Conservation (phyloP, 2,797 vertebrate genomes). For the Lithobates sylvaticus region DNA sequence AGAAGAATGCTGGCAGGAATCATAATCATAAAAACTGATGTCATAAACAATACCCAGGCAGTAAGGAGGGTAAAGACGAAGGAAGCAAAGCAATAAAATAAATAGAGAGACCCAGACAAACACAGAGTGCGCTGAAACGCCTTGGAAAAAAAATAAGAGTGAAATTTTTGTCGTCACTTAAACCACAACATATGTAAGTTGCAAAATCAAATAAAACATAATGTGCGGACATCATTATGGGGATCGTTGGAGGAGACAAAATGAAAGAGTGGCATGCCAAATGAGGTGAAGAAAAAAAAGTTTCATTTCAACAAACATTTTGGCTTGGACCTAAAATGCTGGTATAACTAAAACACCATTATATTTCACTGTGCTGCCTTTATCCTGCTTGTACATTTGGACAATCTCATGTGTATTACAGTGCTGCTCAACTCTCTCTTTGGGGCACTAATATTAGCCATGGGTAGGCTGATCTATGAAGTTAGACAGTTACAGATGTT, state of each 20-base stretch:
- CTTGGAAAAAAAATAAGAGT: constrained; percentile 13
- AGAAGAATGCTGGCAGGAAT: constrained; percentile 59
- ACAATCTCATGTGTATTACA: not conserved
- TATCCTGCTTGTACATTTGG: not conserved
- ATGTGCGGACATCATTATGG: constrained; percentile 42
- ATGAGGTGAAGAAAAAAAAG: constrained; percentile 32
- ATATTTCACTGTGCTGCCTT: not conserved
- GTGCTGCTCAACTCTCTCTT: not conserved
- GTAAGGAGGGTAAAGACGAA: constrained; percentile 46
- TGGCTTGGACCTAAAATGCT: constrained; percentile 7
- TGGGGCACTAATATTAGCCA: not conserved
- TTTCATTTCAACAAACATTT: constrained; percentile 36
- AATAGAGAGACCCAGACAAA: constrained; percentile 45
- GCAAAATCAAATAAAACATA: constrained; percentile 48
- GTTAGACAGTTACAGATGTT: not conserved
- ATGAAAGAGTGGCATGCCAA: constrained; percentile 34
- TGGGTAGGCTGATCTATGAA: not conserved
- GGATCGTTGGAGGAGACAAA: constrained; percentile 32
- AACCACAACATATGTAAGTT: constrained; percentile 60
- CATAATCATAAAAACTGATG: constrained; percentile 61
- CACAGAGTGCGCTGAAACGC: not conserved
- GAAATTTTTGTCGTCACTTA: constrained; percentile 52
- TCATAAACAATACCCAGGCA: constrained; percentile 62
- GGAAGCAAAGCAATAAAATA: constrained; percentile 51
- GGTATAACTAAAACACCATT: not conserved